Conservation (phyloP, 2,888 invertebrate genomes). For the Pollenia griseotomentosa region DNA sequence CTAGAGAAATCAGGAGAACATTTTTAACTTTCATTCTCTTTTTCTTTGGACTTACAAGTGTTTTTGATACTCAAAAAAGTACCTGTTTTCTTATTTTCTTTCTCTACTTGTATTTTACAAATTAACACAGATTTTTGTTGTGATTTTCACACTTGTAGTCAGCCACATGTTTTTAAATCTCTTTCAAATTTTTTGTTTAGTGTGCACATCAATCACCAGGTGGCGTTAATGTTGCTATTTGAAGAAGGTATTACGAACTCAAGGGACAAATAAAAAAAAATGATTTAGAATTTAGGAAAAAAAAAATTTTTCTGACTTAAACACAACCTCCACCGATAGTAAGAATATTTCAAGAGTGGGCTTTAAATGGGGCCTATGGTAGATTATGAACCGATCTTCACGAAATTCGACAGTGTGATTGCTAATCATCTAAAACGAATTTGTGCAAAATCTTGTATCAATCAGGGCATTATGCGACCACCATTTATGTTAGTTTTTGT, state of each 20-base stretch:
- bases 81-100: slow-evolving; percentile 61
- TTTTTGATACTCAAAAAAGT: slow-evolving; percentile 37
- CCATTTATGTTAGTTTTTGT: too few relatives aligned
- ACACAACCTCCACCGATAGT: too few relatives aligned
- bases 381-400: too few relatives aligned
- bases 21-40: slow-evolving; percentile 33
- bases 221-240: slow-evolving; percentile 19
- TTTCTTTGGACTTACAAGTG: slow-evolving; percentile 31
- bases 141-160: slow-evolving; percentile 66
- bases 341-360: too few relatives aligned
- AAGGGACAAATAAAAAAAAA: background rate
- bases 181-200: background rate
- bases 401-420: too few relatives aligned
- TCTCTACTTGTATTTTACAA: slow-evolving; percentile 46
- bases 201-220: slow-evolving; percentile 2
- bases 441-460: too few relatives aligned
- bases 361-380: too few relatives aligned
- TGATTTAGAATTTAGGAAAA: too few relatives aligned
- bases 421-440: too few relatives aligned
- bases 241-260: background rate
- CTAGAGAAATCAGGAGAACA: slow-evolving; percentile 68
- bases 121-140: slow-evolving; percentile 53
- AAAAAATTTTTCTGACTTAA: too few relatives aligned
- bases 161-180: slow-evolving; percentile 23
- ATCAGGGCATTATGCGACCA: too few relatives aligned